Evolutionary conservation across 2,797 vertebrate species (phyloP), one percentile per base, ranked within the genome.

Genomic region (Dendrocincla fuliginosa): DNA sequence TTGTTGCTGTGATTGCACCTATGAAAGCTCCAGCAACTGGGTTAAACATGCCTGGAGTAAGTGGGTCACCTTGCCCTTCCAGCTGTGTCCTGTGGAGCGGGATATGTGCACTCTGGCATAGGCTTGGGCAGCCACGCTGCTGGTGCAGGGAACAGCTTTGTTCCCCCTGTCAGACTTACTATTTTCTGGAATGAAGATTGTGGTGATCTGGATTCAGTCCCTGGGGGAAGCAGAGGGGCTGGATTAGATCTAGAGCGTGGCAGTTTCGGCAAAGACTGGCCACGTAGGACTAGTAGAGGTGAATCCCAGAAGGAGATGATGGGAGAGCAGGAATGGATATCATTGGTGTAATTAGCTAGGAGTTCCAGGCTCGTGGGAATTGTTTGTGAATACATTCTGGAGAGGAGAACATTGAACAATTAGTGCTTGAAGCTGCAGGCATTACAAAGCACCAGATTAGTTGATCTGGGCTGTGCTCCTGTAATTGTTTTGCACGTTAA

Each of bases 381-480:
- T 87, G 63, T 84, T 79, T 79, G 60, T 80, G 75, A 94, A 63
- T 89, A 17, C 53, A 56, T 93, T 76, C 56, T 69, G 71, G 57
- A 75, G 70, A 83, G 61, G 37, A 91, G 75, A 77, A 81, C 64
- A 65, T 22, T n/a, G 82, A 85, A 71, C 89, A 83, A 83, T 85
- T 80, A 87, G 55, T 65, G 33, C 63, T 83, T 69, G 76, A 81
- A 85, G 61, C 53, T 91, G 87, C 81, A 85, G 57, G 53, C 57
- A n/a, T 67, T 85, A 65, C 35, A 84, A 73, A 95, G 46, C 68
- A 83, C n/a, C 41, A 70, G 87, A 83, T 84, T 74, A 89, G 63
- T 25, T 71, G 75, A 76, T 87, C 52, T 1, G 0, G 89, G 64
- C 67, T 57, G 13, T 33, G 56, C 64, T 87, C 41, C 4, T 71